Evolutionary conservation across 2,888 invertebrate species (phyloP).

Genomic region (Apeira syringaria): DNA sequence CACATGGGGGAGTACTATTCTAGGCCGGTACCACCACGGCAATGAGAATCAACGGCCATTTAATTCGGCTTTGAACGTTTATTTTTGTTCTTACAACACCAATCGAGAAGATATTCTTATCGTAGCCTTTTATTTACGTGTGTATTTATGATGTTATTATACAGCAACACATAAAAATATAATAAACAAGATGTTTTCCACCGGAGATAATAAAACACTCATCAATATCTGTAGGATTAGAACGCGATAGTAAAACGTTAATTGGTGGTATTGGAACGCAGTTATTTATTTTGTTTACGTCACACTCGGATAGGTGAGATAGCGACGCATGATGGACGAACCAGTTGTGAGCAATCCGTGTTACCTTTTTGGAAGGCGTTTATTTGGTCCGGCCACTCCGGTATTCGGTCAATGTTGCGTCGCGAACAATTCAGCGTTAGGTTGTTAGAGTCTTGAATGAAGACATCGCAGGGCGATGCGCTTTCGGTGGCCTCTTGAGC

Average conservation of each 20-base stretch:
- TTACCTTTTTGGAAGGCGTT: slow-evolving; percentile 66
- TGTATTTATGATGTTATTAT: neutral
- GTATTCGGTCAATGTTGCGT: slow-evolving; percentile 56
- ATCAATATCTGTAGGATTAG: slow-evolving; percentile 21
- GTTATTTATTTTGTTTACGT: slow-evolving; percentile 43
- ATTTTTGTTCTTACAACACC: slow-evolving; percentile 17
- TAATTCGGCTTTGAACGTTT: slow-evolving; percentile 21
- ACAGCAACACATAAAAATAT: slow-evolving; percentile 8
- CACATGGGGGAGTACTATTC: no score
- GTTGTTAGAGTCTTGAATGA: slow-evolving; percentile 57
- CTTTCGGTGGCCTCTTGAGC: slow-evolving; percentile 45
- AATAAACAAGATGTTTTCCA: slow-evolving; percentile 15
- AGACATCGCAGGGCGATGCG: slow-evolving; percentile 58
- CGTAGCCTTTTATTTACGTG: neutral
- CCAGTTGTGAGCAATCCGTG: slow-evolving; percentile 24
- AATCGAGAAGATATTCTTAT: slow-evolving; percentile 2
- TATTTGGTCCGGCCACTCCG: slow-evolving; percentile 65
- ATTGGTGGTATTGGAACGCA: slow-evolving; percentile 22
- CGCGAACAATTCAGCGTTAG: slow-evolving; percentile 71
- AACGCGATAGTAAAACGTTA: slow-evolving; percentile 26
- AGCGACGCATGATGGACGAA: slow-evolving; percentile 36
- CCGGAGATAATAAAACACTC: slow-evolving; percentile 19
- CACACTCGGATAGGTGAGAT: slow-evolving; percentile 30
- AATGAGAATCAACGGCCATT: no score
- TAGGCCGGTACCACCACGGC: no score